Evolutionary conservation across 2,797 vertebrate genomes (phyloP), one percentile per base, ranked within the genome.

Genomic region (Triplophysa bombifrons): DNA sequence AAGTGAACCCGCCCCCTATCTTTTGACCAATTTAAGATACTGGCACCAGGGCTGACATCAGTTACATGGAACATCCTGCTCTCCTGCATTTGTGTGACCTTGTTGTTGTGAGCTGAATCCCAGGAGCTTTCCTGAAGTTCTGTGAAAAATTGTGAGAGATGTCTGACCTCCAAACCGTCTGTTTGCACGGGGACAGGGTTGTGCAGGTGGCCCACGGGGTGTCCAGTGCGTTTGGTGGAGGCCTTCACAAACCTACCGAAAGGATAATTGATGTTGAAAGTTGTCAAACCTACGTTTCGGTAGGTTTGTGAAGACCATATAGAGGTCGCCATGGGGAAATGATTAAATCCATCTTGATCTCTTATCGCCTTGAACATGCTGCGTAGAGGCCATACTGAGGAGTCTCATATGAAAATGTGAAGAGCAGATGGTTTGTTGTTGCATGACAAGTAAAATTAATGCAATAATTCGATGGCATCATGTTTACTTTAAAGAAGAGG

Each of bases 141-240:
- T 86, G 95, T 91, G 92, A 96, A 95, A 96, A 96, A 97, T 96
- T 96, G 95, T 93, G 85, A 85, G 73, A 74, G 22, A 80, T 60
- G 60, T 82, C 81, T 83, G 86, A 74, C 82, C 87, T 82, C 86
- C 72, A 53, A 82, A 84, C 84, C 41, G 74, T 69, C 68, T 72
- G 82, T 80, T 89, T 89, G 88, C 87, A 72, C 61, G 38, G 56
- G 22, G 41, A 12, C 12, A 72, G 55, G 82, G 76, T 74, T 81
- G 76, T 78, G 87, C 87, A 82, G 87, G 85, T 81, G 73, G 84
- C 86, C 17, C 50, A 51, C 16, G n/a, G 83, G 83, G 85, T n/a
- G 76, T 64, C 5, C 85, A 71, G 77, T 81, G 82, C 75, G 81
- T 74, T n/a, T 30, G 72, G 27, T 65, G 27, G 56, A 84, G 79